These are phyloP conservation scores for Adelognathus sp. DNA, from an alignment of 2,888 invertebrate genomes.

Conservation along the genomic window DNA sequence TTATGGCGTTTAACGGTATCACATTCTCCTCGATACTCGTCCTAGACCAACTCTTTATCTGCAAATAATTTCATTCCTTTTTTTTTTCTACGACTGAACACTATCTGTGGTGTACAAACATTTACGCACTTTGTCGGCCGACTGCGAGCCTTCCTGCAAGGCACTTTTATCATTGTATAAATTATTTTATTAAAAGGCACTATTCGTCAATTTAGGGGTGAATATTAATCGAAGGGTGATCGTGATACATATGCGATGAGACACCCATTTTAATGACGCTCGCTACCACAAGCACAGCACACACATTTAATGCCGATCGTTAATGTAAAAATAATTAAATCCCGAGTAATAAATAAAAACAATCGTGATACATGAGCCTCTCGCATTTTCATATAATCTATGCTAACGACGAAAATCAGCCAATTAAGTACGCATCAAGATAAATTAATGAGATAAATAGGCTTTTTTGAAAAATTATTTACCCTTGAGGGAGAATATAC, in stretches of 20 bases:
- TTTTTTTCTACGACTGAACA: conserved; percentile 38
- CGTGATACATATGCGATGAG: conserved; percentile 48
- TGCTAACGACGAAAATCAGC: conserved; percentile 29
- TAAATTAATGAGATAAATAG: conserved; percentile 12
- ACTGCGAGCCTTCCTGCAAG: not conserved
- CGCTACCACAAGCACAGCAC: conserved; percentile 58
- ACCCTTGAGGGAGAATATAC: too few relatives aligned
- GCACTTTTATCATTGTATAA: too few relatives aligned
- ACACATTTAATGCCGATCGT: conserved; percentile 5
- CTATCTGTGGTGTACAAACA: not conserved
- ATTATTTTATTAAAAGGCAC: not conserved
- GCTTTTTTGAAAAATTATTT: not conserved
- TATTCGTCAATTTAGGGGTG: conserved; percentile 6
- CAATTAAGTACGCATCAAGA: conserved; percentile 37
- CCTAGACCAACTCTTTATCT: conserved; percentile 74
- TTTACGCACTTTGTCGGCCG: not conserved
- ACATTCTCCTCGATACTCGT: conserved; percentile 76
- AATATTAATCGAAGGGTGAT: conserved; percentile 24
- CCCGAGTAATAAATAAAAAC: conserved; percentile 20
- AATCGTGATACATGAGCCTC: conserved; percentile 36
- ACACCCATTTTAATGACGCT: conserved; percentile 48
- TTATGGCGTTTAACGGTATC: conserved; percentile 76
- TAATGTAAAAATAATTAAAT: not conserved
- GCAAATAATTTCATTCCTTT: conserved; percentile 65
- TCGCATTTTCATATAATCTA: not conserved